Evolutionary conservation across 2,888 invertebrate genomes (phyloP).

Genomic region (Andrena bucephala): DNA sequence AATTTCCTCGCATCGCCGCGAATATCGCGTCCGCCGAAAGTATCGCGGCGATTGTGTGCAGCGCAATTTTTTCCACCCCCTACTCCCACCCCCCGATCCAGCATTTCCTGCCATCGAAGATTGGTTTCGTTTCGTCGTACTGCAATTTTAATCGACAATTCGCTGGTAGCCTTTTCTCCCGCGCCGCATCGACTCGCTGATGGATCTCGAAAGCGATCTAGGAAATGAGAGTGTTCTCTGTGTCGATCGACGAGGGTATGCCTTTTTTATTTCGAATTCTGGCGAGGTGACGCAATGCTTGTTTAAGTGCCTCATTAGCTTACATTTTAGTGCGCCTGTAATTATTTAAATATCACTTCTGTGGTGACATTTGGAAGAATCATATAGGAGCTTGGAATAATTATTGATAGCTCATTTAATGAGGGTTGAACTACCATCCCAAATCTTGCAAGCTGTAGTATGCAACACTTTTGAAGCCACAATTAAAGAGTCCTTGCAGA

Average conservation of each 20-base stretch:
- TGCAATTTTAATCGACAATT: conserved; percentile 33
- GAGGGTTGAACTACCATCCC: no score
- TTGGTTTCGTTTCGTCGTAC: conserved; percentile 28
- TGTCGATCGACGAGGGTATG: conserved; percentile 7
- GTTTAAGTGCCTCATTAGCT: background rate
- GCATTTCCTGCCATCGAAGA: conserved; percentile 21
- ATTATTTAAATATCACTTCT: no score
- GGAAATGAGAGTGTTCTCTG: conserved; percentile 34
- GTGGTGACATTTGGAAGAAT: no score
- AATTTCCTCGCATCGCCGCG: conserved; percentile 32
- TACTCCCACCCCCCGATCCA: background rate
- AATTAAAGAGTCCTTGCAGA: no score
- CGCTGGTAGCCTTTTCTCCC: background rate
- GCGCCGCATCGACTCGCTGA: background rate
- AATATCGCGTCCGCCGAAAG: conserved; percentile 5
- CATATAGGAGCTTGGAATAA: no score
- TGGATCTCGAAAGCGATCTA: conserved; percentile 25
- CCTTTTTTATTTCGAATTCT: conserved; percentile 13
- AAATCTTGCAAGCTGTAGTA: no score
- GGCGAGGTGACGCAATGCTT: background rate
- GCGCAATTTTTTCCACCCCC: conserved; percentile 13
- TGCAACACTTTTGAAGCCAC: no score
- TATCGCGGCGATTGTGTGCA: conserved; percentile 14
- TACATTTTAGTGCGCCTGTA: no score
- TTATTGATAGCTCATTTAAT: no score